Conservation (phyloP, 2,797 vertebrate genomes). For the Myripristis jacobus region DNA sequence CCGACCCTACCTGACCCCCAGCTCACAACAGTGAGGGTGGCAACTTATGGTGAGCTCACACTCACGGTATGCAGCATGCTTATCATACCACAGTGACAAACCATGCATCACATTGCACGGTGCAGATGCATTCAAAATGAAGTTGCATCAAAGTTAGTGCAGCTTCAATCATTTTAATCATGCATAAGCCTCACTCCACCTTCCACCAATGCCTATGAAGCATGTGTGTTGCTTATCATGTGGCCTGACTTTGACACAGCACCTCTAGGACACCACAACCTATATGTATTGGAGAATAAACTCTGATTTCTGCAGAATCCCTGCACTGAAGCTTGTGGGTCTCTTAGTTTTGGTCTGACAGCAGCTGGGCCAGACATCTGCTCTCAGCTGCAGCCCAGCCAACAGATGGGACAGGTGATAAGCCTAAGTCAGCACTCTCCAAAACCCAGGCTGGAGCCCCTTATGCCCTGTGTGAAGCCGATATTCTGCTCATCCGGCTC, state of each 20-base stretch:
- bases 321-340: conserved; percentile 53
- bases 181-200: neutral
- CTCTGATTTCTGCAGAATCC: conserved; percentile 63
- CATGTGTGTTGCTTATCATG: conserved; percentile 50
- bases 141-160: conserved; percentile 28
- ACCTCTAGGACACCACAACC: conserved; percentile 20
- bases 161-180: conserved; percentile 39
- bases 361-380: conserved; percentile 79
- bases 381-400: conserved; percentile 72
- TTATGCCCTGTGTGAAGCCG: conserved; percentile 64
- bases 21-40: conserved; percentile 64
- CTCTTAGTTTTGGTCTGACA: conserved; percentile 52
- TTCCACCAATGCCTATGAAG: conserved; percentile 29
- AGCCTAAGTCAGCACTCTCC: conserved; percentile 68
- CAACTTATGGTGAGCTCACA: conserved; percentile 75
- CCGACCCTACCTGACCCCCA: conserved; percentile 60
- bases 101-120: conserved; percentile 62
- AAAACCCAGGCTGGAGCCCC: conserved; percentile 66
- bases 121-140: conserved; percentile 29
- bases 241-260: conserved; percentile 2
- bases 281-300: conserved; percentile 67
- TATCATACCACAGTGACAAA: conserved; percentile 45
- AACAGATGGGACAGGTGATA: conserved; percentile 82
- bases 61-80: conserved; percentile 29
- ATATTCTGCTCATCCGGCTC: conserved; percentile 67